phyloP scores from a whole-genome alignment of 2,797 vertebrate species.

The Brachymystax lenok region DNA sequence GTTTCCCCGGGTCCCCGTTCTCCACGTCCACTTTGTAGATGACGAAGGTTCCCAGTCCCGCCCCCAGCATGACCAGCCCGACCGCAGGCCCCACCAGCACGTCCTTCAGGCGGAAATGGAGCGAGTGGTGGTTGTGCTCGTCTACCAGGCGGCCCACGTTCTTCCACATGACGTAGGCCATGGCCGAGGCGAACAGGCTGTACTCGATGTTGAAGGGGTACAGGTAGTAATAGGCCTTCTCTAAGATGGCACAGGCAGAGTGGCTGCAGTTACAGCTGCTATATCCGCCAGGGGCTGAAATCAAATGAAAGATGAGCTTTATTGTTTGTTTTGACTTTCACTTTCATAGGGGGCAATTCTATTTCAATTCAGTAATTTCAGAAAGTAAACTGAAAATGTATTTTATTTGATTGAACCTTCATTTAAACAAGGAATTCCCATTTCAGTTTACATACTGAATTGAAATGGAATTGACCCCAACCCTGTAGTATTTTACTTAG shows the following conservation, averaged over 20 bases:
- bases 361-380: too few species aligned
- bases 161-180: conserved; percentile 97
- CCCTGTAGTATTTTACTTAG: too few species aligned
- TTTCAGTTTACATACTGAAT: not conserved
- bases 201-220: conserved; percentile 98
- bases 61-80: conserved; percentile 74
- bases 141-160: conserved; percentile 86
- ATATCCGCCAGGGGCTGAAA: conserved; percentile 56
- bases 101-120: conserved; percentile 74
- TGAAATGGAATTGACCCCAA: not conserved
- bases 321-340: not conserved
- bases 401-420: too few species aligned
- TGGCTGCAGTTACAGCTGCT: conserved; percentile 77
- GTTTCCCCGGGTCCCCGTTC: conserved; percentile 48
- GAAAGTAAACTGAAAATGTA: too few species aligned
- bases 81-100: conserved; percentile 74
- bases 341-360: not conserved
- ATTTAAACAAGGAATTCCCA: too few species aligned
- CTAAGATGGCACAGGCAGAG: conserved; percentile 79
- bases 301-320: not conserved
- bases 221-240: conserved; percentile 88
- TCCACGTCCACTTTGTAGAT: conserved; percentile 87
- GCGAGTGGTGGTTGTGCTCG: conserved; percentile 64
- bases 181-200: conserved; percentile 93
- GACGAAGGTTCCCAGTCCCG: conserved; percentile 86